phyloP scores from a whole-genome alignment of 1,140 invertebrate species.

The Drosophila saltans region DNA sequence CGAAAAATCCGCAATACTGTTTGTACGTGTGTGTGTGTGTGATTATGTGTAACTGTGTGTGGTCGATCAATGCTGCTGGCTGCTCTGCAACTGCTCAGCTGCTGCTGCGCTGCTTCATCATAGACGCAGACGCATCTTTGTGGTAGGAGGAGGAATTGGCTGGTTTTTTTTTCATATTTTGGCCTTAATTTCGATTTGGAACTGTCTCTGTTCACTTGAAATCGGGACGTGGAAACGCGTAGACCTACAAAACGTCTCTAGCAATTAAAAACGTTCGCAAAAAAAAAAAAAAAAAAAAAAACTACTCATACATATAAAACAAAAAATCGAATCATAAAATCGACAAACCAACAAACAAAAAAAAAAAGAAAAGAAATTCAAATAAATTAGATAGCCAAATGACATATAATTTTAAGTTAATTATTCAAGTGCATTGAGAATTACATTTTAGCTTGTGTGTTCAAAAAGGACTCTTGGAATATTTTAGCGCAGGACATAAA shows the following conservation, averaged over 20 bases:
- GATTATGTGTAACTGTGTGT: slow-evolving; percentile 28
- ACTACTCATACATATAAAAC: not conserved
- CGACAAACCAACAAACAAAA: slow-evolving; percentile 14
- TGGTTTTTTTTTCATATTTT: slow-evolving; percentile 70
- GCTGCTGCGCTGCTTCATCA: slow-evolving; percentile 33
- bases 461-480: slow-evolving; percentile 40
- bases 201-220: slow-evolving; percentile 83
- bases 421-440: slow-evolving; percentile 44
- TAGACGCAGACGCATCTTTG: slow-evolving; percentile 68
- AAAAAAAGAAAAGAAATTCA: not conserved
- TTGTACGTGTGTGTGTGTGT: slow-evolving; percentile 34
- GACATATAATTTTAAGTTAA: slow-evolving; percentile 48
- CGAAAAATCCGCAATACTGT: slow-evolving; percentile 45
- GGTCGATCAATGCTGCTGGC: slow-evolving; percentile 55
- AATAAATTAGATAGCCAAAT: slow-evolving; percentile 29
- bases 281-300: slow-evolving; percentile 4
- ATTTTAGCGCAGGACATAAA: slow-evolving; percentile 35
- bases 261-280: slow-evolving; percentile 65
- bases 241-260: slow-evolving; percentile 74
- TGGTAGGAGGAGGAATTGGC: slow-evolving; percentile 73
- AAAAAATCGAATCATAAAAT: slow-evolving; percentile 4
- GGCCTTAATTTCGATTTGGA: slow-evolving; percentile 83
- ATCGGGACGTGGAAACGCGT: slow-evolving; percentile 82
- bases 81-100: slow-evolving; percentile 51
- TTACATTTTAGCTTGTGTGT: slow-evolving; percentile 28